phyloP scores from a whole-genome alignment of 2,113 vertebrate genomes.

The Bufo gargarizans region DNA sequence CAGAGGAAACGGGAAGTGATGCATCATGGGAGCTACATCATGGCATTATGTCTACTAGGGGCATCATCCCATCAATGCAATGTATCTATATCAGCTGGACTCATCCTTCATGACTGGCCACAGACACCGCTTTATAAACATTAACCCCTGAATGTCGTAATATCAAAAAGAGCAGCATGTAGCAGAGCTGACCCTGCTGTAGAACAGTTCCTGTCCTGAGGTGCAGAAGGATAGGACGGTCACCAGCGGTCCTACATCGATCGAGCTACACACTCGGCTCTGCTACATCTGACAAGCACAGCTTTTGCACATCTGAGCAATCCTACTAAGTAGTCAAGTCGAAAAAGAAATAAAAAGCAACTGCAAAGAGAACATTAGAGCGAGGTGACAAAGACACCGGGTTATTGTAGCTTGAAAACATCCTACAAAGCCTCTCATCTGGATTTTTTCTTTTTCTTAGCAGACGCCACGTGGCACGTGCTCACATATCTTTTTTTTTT shows the following conservation, averaged over 20 bases:
- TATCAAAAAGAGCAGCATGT: neutral
- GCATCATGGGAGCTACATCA: neutral
- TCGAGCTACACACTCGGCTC: neutral
- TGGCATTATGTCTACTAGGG: too few species aligned
- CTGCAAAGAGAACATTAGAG: neutral
- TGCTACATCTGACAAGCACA: neutral
- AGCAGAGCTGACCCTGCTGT: neutral
- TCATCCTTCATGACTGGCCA: neutral
- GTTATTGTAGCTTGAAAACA: neutral
- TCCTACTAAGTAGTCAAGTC: neutral
- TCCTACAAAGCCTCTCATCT: neutral
- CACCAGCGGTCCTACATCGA: neutral
- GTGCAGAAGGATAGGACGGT: neutral
- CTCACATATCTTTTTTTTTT: neutral
- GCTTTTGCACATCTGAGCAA: neutral
- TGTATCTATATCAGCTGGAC: neutral
- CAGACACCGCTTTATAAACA: too few species aligned
- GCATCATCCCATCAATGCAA: too few species aligned
- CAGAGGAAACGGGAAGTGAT: too few species aligned
- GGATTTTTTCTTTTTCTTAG: too few species aligned
- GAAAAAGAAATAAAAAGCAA: neutral
- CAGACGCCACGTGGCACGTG: neutral
- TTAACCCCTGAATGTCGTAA: too few species aligned
- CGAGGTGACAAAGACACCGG: slow-evolving; percentile 24
- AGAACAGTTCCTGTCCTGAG: too few species aligned